phyloP scores from a whole-genome alignment of 2,797 vertebrate species.

The Phrynocephalus vlangalii region DNA sequence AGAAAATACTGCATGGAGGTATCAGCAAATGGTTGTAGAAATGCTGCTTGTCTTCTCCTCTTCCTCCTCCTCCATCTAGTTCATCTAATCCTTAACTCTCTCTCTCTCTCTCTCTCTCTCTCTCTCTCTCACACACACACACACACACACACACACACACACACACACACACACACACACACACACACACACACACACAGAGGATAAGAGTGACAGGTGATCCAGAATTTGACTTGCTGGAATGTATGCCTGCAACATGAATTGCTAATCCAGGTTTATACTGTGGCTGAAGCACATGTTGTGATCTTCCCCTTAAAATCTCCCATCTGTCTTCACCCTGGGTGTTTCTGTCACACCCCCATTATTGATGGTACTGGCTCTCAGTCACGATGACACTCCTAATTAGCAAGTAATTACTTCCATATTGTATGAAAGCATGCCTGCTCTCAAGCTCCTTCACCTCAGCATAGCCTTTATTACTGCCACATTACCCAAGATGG shows the following conservation, averaged over 20 bases:
- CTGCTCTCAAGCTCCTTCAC: background rate
- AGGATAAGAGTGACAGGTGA: background rate
- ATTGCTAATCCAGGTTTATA: background rate
- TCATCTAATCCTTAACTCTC: background rate
- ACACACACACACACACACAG: too few species aligned
- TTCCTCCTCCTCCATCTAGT: too few species aligned
- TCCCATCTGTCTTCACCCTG: conserved; percentile 4
- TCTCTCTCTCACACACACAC: too few species aligned
- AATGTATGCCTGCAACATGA: background rate
- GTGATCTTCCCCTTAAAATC: background rate
- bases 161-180: too few species aligned
- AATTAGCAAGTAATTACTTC: conserved; percentile 19
- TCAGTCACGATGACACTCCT: background rate
- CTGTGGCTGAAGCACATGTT: background rate
- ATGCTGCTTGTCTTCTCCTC: too few species aligned
- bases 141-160: too few species aligned
- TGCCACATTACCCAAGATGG: background rate
- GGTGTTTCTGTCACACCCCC: background rate
- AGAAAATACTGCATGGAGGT: background rate
- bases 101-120: too few species aligned
- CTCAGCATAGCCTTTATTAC: background rate
- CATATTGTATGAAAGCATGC: background rate
- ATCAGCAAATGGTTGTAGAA: background rate
- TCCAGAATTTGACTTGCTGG: background rate
- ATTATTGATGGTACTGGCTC: background rate